Evolutionary conservation across 2,888 invertebrate species (phyloP), one percentile per base, ranked within the genome.

Genomic region (Agelastica alni): DNA sequence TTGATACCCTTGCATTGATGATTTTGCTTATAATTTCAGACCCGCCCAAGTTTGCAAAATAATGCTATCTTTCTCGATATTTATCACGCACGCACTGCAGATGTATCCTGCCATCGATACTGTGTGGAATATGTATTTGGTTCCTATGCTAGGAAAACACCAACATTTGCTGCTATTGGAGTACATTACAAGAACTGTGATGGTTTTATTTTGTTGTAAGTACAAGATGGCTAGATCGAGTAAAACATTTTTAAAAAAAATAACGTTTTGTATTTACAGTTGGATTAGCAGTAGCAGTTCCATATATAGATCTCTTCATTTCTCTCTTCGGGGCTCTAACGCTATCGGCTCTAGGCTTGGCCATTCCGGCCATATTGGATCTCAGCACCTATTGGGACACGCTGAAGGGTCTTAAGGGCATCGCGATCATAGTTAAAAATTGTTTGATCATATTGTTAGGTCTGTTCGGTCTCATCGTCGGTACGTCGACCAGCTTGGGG

Each of bases 41-140:
- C 76, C 87, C 44, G 88, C 88, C 0, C 86, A 87, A 72, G 80
- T 84, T 10, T 89, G 89, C 0, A 87, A 89, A 71, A 79, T 86
- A 10, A 83, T 90, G 67, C 75, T 91, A 41, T 89, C 91, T 0
- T 77, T 89, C 59, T 86, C 91, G 0, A 94, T 98, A 63, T 95
- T 89, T 77, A 86, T 96, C 48, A 92, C 96, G 0, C 97, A 97
- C 74, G 91, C 91, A 0, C 80, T 98, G 26, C 96, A 96, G 69
- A 92, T 95, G 76, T 98, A 96, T 77, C 97, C 98, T 1, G 96
- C 97, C 4, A 88, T 96, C 65, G 91, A 93, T 69, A 93, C 98
- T 62, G 81, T 91, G 37, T 96, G 95, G 93, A 93, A 91, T 67
- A 85, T 88, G 51, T 90, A 88, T 72, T 77, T 89, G 5, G 76